Base-by-base conservation (phyloP, 2,888 invertebrate genomes). In the Microdon myrmicae region DNA sequence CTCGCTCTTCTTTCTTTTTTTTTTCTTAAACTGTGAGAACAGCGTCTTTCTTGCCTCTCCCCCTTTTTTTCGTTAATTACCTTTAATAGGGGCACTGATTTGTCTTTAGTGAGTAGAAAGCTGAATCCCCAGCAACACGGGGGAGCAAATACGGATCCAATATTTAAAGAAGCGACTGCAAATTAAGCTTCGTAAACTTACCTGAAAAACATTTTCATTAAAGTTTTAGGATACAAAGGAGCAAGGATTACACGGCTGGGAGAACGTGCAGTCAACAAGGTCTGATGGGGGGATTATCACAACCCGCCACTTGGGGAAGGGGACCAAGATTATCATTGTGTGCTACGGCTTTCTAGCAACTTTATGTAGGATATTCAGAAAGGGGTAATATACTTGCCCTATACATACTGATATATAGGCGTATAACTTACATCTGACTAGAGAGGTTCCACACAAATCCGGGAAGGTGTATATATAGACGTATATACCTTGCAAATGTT, bases 201-300 rank as follows among this genome's bases (percentile, higher is more conserved):
- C 64, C 64, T 64, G 64, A 47, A 64, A 64, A 64, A 64, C 64
- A 58, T 64, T 64, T 58, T 48, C 64, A 64, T 64, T 64, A 51
- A 64, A 64, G 58, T 47, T 55, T 58, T 25, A 25, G 45, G 4
- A 25, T 34, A 34, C 38, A 55, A 22, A 28, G 37, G 35, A 59
- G 47, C 56, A 64, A 53, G 64, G 56, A 64, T 58, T 43, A 58
- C 41, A 47, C 47, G 43, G 41, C 41, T 43, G 43, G 56, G 23
- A 23, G 23, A 23, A 6, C 7, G 23, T 23, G n/a, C n/a, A 23
- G 23, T 23, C 23, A 6, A 9, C n/a, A 8, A 23, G 23, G 23
- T n/a, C n/a, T 9, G 8, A 23, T 9, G 23, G 9, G n/a, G n/a
- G n/a, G n/a, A n/a, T n/a, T n/a, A n/a, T n/a, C n/a, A n/a, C n/a